Percentiles rank a stretch among this genome's conserved stretches.
phyloP scores from a whole-genome alignment of 2,797 vertebrate species.

The Pipistrellus nathusii region DNA sequence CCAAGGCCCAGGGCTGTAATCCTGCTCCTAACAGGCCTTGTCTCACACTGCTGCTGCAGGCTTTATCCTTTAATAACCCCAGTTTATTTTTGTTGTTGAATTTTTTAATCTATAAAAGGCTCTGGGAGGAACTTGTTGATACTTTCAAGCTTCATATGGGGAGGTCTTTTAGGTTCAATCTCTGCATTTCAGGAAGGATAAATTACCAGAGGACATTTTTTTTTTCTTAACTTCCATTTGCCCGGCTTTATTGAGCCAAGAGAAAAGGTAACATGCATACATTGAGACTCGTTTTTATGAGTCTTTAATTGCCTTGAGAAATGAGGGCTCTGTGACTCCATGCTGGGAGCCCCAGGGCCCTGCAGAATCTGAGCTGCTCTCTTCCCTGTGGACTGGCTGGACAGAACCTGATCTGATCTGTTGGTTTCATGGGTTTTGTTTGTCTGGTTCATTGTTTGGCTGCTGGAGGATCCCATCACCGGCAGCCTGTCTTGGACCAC shows the following conservation, averaged over 20 bases:
- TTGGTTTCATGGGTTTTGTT: neutral
- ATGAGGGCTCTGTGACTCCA: neutral
- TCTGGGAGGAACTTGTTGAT: neutral
- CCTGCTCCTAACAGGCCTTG: neutral
- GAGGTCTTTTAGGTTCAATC: neutral
- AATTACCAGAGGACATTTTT: neutral
- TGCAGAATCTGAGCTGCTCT: neutral
- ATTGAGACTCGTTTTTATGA: neutral
- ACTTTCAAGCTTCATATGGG: neutral
- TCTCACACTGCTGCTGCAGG: neutral
- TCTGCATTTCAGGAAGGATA: neutral
- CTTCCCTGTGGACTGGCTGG: no score
- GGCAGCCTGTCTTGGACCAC: neutral
- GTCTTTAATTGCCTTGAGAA: neutral
- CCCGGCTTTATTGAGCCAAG: neutral
- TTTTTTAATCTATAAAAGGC: neutral
- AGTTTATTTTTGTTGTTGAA: neutral
- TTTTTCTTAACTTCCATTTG: neutral
- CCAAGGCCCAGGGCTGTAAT: neutral
- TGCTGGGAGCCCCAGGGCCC: neutral
- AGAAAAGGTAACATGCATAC: neutral
- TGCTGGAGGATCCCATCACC: neutral
- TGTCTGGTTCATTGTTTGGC: neutral
- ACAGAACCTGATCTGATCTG: neutral
- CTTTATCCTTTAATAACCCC: slow-evolving; percentile 18